Base-by-base conservation (phyloP, 2,113 vertebrate genomes). In the Okapia johnstoni region DNA sequence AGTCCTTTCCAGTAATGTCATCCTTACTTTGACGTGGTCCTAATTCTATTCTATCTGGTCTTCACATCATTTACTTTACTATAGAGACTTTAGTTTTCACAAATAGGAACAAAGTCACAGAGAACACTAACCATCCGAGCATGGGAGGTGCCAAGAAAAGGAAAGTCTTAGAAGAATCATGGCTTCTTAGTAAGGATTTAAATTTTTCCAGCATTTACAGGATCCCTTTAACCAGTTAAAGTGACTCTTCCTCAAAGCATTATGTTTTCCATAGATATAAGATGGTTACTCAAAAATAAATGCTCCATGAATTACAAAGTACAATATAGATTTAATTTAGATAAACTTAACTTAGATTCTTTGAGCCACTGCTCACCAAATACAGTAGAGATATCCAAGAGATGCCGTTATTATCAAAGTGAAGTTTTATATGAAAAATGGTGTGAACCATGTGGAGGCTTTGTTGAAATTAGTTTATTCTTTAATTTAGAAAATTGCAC, bases 91-190 rank as follows among this genome's bases (percentile, higher is more conserved):
- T 80, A 48, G 48, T 19, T 80, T 70, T 89, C 10, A 43, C 17
- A 84, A 66, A 3, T 6, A 84, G 11, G 6, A 17, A 84, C 2
- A 21, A 36, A 58, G 3, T 76, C 14, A 77, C 19, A 7, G 9
- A 58, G 3, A 50, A 13, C 33, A n/a, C 16, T 73, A 17, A 28
- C 1, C 6, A 17, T 7, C 16, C 48, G 30, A 48, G 40, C 17
- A 36, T 3, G 16, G 14, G 0, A 6, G 5, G 2, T 16, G n/a
- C 19, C 13, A 46, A 23, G 15, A 46, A 40, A 16, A 76, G 2
- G 7, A 57, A 73, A 52, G 2, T 23, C 2, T 48, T 43, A 1
- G 15, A 70, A 58, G 28, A 83, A 48, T 57, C 23, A 40, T 2
- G 54, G 5, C 8, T 55, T 30, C 13, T 77, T 93, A 50, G 25